phyloP scores from a whole-genome alignment of 2,797 vertebrate species.

The Sebastes reedi region DNA sequence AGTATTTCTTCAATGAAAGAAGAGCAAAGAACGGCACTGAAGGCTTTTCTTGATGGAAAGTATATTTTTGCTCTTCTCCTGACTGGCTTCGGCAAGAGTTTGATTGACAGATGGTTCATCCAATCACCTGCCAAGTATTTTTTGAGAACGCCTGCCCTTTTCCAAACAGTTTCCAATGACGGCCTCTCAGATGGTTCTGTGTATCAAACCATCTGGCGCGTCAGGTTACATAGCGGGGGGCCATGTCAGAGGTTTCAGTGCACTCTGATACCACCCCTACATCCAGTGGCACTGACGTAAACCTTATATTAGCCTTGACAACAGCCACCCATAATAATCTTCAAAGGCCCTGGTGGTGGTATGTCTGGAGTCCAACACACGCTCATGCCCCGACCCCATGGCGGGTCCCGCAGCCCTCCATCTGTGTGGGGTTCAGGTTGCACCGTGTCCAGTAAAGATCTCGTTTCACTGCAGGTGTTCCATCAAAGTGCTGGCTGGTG shows the following conservation, averaged over 20 bases:
- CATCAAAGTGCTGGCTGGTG: slow-evolving; percentile 79
- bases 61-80: too few relatives aligned
- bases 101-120: neutral
- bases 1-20: neutral
- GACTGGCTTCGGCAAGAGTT: neutral
- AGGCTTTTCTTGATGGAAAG: neutral
- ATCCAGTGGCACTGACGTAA: slow-evolving; percentile 64
- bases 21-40: neutral
- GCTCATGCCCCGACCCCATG: slow-evolving; percentile 24
- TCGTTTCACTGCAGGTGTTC: slow-evolving; percentile 85
- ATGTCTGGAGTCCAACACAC: slow-evolving; percentile 60
- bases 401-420: slow-evolving; percentile 33
- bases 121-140: neutral
- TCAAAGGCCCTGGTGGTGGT: slow-evolving; percentile 70
- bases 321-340: slow-evolving; percentile 77
- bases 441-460: slow-evolving; percentile 81
- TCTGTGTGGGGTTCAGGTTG: slow-evolving; percentile 75
- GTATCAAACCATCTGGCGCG: neutral
- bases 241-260: slow-evolving; percentile 29
- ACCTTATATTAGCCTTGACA: slow-evolving; percentile 68
- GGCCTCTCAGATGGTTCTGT: too few relatives aligned
- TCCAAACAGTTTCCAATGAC: neutral
- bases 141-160: neutral
- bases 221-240: neutral
- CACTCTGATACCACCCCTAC: slow-evolving; percentile 47